Evolutionary conservation across 2,797 vertebrate species (phyloP).

Genomic region (Rachycentron canadum): DNA sequence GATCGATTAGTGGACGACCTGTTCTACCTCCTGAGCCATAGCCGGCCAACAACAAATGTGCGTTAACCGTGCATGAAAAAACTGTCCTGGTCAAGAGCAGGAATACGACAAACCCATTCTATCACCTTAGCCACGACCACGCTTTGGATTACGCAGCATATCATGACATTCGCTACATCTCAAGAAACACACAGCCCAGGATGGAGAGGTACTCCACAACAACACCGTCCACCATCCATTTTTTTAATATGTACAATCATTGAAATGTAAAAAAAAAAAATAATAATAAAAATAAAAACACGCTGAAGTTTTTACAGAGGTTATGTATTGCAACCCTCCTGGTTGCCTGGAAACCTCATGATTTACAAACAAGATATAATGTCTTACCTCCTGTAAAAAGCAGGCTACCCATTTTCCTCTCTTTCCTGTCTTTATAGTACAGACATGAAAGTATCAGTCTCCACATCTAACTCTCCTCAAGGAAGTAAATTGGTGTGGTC

Average conservation of each 20-base stretch:
- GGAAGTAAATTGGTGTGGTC: background rate
- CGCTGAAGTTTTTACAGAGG: background rate
- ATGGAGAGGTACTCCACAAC: no score
- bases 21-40: no score
- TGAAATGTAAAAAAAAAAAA: constrained; percentile 1
- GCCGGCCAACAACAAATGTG: no score
- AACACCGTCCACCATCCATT: background rate
- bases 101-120: no score
- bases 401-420: background rate
- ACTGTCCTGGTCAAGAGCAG: no score
- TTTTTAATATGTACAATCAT: background rate
- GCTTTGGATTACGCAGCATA: no score
- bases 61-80: no score
- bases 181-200: no score
- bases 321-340: background rate
- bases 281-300: background rate
- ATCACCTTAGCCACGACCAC: no score
- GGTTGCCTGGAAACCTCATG: constrained; percentile 13
- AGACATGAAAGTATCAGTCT: background rate
- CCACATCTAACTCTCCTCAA: background rate
- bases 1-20: no score
- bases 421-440: background rate
- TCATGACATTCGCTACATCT: no score
- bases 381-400: background rate
- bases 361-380: constrained; percentile 16